These are phyloP conservation scores for Lucinisca nassula DNA, from an alignment of 2,888 invertebrate species.

Conservation along the genomic window DNA sequence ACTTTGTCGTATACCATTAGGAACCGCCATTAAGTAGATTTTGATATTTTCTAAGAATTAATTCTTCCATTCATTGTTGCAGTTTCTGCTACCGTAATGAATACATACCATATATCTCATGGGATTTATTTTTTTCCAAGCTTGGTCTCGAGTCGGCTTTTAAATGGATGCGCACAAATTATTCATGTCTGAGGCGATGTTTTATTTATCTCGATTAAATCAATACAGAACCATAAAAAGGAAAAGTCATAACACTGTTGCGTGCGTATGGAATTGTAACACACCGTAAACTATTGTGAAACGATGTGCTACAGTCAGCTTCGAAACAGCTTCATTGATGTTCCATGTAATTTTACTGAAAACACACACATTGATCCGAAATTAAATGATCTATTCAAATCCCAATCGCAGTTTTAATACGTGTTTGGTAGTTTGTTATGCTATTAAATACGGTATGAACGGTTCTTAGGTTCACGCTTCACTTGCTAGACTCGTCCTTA, in stretches of 20 bases:
- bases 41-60: background rate
- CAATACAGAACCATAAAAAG: slow-evolving; percentile 65
- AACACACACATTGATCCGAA: too few species aligned
- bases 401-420: too few species aligned
- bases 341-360: too few species aligned
- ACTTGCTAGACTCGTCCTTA: too few species aligned
- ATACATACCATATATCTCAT: background rate
- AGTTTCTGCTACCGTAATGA: background rate
- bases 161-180: slow-evolving; percentile 73
- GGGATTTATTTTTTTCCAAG: slow-evolving; percentile 49
- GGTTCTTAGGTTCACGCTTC: too few species aligned
- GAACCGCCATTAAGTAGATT: background rate
- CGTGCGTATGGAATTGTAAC: slow-evolving; percentile 15
- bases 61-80: slow-evolving; percentile 4
- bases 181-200: slow-evolving; percentile 72
- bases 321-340: background rate
- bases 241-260: slow-evolving; percentile 6
- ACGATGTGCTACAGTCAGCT: background rate
- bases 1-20: background rate
- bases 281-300: slow-evolving; percentile 24
- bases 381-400: too few species aligned
- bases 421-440: too few species aligned
- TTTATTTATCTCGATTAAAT: slow-evolving; percentile 72
- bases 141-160: slow-evolving; percentile 49
- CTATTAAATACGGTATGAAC: too few species aligned